Percentiles rank a stretch among this genome's conserved stretches.
These are phyloP conservation scores for Brachionus paranguensis DNA, from an alignment of 1,140 invertebrate species.

Conservation along the genomic window DNA sequence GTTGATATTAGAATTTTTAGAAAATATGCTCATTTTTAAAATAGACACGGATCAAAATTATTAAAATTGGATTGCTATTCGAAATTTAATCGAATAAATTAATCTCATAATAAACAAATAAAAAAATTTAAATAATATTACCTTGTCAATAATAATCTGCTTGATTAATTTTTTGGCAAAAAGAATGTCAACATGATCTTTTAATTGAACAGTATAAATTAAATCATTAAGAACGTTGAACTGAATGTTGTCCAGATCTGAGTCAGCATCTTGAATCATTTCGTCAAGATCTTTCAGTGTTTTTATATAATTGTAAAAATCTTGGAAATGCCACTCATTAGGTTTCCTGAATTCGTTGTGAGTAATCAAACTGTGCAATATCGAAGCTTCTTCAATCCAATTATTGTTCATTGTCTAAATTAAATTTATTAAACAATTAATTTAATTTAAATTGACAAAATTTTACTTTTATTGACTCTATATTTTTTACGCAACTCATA, in stretches of 20 bases:
- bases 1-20: too few relatives aligned
- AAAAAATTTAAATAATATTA: neutral
- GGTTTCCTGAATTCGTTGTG: neutral
- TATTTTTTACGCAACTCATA: neutral
- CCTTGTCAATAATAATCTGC: neutral
- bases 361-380: neutral
- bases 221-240: constrained; percentile 1
- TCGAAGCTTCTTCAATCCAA: neutral
- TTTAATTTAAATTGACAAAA: neutral
- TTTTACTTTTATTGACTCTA: neutral
- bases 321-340: neutral
- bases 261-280: neutral
- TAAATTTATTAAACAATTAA: neutral
- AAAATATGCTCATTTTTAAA: too few relatives aligned
- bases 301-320: neutral
- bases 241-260: neutral
- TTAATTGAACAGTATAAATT: neutral
- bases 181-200: neutral
- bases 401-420: neutral
- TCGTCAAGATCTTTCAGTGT: neutral
- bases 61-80: too few relatives aligned
- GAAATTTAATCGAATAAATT: too few relatives aligned
- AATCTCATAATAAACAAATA: neutral
- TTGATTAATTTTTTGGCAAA: constrained; percentile 12
- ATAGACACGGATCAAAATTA: too few relatives aligned